Conservation (phyloP, 2,888 invertebrate species). For the Amphipyra berbera region DNA sequence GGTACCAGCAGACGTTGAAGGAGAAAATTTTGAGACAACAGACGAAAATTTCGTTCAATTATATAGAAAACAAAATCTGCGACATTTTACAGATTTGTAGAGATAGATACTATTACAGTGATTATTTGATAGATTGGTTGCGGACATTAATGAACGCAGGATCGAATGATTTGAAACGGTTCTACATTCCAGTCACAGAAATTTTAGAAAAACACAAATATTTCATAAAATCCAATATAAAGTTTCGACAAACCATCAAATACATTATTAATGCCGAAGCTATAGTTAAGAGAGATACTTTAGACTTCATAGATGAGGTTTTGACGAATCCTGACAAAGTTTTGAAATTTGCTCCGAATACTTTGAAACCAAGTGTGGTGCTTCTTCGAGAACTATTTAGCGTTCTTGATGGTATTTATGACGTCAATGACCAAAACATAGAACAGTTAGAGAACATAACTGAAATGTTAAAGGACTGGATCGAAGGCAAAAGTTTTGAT, state of each 20-base stretch:
- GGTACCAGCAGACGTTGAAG: slow-evolving; percentile 63
- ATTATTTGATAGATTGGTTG: slow-evolving; percentile 69
- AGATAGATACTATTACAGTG: slow-evolving; percentile 64
- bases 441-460: slow-evolving; percentile 62
- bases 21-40: slow-evolving; percentile 71
- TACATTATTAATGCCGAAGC: slow-evolving; percentile 55
- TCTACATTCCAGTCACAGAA: slow-evolving; percentile 59
- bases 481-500: slow-evolving; percentile 49
- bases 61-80: slow-evolving; percentile 66
- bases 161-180: slow-evolving; percentile 52
- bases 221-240: slow-evolving; percentile 61
- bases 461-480: slow-evolving; percentile 54
- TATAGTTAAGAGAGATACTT: slow-evolving; percentile 63
- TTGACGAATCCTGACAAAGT: slow-evolving; percentile 63
- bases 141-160: slow-evolving; percentile 60
- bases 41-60: slow-evolving; percentile 64
- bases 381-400: slow-evolving; percentile 61
- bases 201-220: slow-evolving; percentile 60
- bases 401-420: slow-evolving; percentile 65
- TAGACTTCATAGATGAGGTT: slow-evolving; percentile 73
- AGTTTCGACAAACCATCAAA: slow-evolving; percentile 63
- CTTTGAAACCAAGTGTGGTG: slow-evolving; percentile 56
- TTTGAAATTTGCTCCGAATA: slow-evolving; percentile 53
- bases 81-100: slow-evolving; percentile 65
- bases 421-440: slow-evolving; percentile 62